A percentile compares a stretch with the other conserved stretches of the same genome.
Evolutionary conservation across 1,140 invertebrate species (phyloP).

Genomic region (Trissolcus basalis): DNA sequence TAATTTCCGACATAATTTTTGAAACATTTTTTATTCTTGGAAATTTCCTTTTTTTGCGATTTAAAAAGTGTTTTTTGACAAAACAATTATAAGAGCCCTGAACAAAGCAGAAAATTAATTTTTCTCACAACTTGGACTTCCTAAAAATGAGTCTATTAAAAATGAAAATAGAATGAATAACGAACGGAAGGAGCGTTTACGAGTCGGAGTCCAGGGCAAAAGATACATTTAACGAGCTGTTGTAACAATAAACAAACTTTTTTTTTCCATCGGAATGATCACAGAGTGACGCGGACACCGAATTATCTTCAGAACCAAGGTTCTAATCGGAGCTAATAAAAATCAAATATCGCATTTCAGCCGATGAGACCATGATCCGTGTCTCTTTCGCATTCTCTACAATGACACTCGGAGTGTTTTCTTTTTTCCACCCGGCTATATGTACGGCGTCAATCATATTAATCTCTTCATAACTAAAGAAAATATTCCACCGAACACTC

Average conservation of each 20-base stretch:
- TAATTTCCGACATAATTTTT: too few species aligned
- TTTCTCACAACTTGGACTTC: not conserved
- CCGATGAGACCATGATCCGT: constrained; percentile 4
- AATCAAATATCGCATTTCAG: constrained; percentile 47
- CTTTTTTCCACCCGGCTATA: constrained; percentile 14
- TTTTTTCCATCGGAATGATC: constrained; percentile 30
- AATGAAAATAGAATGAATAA: constrained; percentile 38
- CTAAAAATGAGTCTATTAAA: constrained; percentile 11
- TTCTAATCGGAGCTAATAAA: constrained; percentile 53
- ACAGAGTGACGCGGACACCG: constrained; percentile 27
- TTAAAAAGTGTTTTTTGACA: not conserved
- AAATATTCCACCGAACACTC: constrained; percentile 19
- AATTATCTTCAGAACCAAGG: constrained; percentile 25
- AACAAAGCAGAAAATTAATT: not conserved
- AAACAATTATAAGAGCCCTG: not conserved
- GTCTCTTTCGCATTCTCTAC: constrained; percentile 19
- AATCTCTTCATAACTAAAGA: constrained; percentile 43
- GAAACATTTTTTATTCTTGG: too few species aligned
- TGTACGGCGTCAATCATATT: constrained; percentile 27
- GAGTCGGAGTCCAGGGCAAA: not conserved
- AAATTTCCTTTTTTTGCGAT: too few species aligned
- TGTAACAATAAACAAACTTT: constrained; percentile 55
- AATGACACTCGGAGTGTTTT: constrained; percentile 37
- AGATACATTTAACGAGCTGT: constrained; percentile 29
- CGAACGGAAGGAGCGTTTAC: constrained; percentile 28